Conservation (phyloP, 2,888 invertebrate genomes). For the Spodoptera picta region DNA sequence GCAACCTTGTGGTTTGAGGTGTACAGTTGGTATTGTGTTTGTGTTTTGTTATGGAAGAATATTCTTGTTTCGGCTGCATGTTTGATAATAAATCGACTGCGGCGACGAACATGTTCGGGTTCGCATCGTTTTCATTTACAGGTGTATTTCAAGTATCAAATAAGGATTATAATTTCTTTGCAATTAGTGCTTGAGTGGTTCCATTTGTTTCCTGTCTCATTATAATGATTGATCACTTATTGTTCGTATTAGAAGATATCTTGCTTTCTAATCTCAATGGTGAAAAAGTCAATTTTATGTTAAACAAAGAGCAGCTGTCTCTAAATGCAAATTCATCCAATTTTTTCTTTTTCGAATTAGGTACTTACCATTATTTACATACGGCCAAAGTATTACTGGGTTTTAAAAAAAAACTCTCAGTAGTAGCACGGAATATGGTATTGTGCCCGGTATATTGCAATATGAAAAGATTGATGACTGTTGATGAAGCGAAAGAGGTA, state of each 20-base stretch:
- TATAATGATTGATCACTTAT: constrained; percentile 39
- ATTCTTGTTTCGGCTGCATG: constrained; percentile 80
- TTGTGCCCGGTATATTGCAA: too few species aligned
- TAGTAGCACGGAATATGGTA: too few species aligned
- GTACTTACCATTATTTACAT: too few species aligned
- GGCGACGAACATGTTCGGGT: constrained; percentile 81
- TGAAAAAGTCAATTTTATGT: not conserved
- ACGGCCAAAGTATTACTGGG: too few species aligned
- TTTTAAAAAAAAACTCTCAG: too few species aligned
- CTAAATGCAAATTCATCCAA: too few species aligned
- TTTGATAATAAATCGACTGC: constrained; percentile 85
- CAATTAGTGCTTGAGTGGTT: constrained; percentile 45
- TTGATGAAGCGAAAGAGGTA: too few species aligned
- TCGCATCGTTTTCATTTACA: constrained; percentile 72
- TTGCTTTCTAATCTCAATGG: constrained; percentile 3
- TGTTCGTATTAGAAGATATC: constrained; percentile 27
- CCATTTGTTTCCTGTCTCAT: constrained; percentile 54
- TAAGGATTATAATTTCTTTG: constrained; percentile 53
- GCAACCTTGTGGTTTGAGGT: constrained; percentile 42
- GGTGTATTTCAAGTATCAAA: constrained; percentile 64
- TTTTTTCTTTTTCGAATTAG: too few species aligned
- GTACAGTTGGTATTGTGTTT: constrained; percentile 57
- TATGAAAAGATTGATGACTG: too few species aligned
- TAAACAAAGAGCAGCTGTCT: too few species aligned
- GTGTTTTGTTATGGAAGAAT: constrained; percentile 62